Conservation (phyloP, 2,113 vertebrate genomes). For the Gallinago jamesoni region DNA sequence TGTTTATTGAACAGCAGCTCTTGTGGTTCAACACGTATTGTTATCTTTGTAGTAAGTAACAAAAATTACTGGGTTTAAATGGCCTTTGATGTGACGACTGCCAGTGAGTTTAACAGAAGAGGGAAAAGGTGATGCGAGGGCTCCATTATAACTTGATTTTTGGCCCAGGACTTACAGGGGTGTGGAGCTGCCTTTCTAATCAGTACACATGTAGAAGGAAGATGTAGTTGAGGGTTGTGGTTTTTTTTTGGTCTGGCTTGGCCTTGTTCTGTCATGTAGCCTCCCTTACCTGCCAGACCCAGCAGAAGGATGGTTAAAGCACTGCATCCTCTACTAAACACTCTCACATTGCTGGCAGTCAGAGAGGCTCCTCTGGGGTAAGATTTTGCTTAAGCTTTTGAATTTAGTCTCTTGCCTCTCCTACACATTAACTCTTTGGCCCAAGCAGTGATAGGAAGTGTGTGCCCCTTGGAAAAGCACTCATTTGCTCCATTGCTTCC, state of each 20-base stretch:
- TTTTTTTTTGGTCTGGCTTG: not conserved
- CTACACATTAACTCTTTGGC: not conserved
- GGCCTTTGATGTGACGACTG: not conserved
- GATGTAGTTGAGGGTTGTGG: not conserved
- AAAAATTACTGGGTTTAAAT: conserved; percentile 1
- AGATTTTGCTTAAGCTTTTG: not conserved
- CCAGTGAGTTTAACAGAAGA: not conserved
- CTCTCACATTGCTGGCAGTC: not conserved
- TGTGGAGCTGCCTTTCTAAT: not conserved
- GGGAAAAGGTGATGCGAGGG: not conserved
- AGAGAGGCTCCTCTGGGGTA: not conserved
- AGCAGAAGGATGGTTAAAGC: not conserved
- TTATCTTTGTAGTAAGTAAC: not conserved
- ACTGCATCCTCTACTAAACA: not conserved
- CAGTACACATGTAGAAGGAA: not conserved
- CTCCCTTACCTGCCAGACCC: not conserved
- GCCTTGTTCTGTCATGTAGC: not conserved
- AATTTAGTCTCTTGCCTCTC: not conserved
- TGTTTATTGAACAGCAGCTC: not conserved
- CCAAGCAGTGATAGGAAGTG: not conserved
- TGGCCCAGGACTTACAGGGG: not conserved
- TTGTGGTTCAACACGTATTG: not conserved
- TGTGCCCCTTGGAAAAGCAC: not conserved
- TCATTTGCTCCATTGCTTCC: not conserved
- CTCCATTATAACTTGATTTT: not conserved